These are phyloP conservation scores for Pangasius djambal DNA, from an alignment of 2,797 vertebrate genomes.

Conservation along the genomic window DNA sequence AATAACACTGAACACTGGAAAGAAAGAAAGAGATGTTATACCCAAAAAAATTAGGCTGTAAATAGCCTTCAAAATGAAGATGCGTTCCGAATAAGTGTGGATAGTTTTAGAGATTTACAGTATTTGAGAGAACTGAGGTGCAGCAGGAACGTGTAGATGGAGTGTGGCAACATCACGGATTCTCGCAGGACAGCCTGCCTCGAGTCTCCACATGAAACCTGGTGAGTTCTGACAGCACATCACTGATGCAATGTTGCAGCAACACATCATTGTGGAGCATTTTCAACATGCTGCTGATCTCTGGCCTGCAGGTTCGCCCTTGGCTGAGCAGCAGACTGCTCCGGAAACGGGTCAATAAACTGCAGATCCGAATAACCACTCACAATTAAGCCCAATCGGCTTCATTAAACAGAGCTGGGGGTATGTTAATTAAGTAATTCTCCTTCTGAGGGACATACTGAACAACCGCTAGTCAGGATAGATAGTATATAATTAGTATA, in stretches of 20 bases:
- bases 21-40: neutral
- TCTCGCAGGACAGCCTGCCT: conserved; percentile 4
- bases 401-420: conserved; percentile 62
- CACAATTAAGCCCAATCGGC: conserved; percentile 62
- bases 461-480: neutral
- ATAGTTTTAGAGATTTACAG: conserved; percentile 13
- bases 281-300: conserved; percentile 30
- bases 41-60: neutral
- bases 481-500: neutral
- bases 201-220: conserved; percentile 37
- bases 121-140: neutral
- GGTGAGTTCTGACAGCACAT: conserved; percentile 45
- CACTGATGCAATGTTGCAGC: conserved; percentile 54
- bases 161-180: neutral
- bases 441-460: conserved; percentile 43
- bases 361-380: conserved; percentile 62
- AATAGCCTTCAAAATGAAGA: neutral
- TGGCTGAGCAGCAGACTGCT: conserved; percentile 34
- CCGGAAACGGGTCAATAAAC: conserved; percentile 59
- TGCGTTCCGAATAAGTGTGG: neutral
- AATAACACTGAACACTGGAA: conserved; percentile 4
- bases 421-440: conserved; percentile 15
- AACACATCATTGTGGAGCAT: conserved; percentile 37
- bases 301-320: conserved; percentile 43
- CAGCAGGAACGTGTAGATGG: conserved; percentile 20